Base-by-base conservation (phyloP, 2,113 vertebrate genomes). In the Bubo scandiacus region DNA sequence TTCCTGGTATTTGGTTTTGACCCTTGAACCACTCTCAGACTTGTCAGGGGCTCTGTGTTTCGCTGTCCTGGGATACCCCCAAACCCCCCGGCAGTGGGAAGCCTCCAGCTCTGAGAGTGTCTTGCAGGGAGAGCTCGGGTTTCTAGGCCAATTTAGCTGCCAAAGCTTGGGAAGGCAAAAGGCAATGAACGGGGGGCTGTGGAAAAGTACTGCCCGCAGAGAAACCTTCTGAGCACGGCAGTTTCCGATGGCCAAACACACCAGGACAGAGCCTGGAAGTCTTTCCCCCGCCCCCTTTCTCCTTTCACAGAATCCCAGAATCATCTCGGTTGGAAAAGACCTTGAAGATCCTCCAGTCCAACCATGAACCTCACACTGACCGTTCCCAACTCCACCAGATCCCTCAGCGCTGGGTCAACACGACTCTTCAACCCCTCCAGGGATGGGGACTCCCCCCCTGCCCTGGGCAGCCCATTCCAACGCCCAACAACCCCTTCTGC, bases 71-170 rank as follows among this genome's bases (percentile, higher is more conserved):
- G 47, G 58, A 30, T 68, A 58, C 1, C 12, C 65, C 57, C 26
- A 23, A 5, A 1, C 2, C 9, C 8, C 30, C 34, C 0, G 0
- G 65, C 59, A 47, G 54, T 2, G 3, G 22, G 40, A 57, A 70
- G 17, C 4, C 43, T 68, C 29, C 55, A 11, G 36, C 11, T 82
- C 34, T 34, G 30, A 11, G 22, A 79, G 36, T 34, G 8, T 15
- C 42, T 9, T 26, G 7, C 16, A 45, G 57, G 65, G 12, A 79
- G 5, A 12, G 8, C 55, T 70, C 0, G 6, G 7, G 12, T 40
- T 57, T 49, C 21, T 3, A 1, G n/a, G 43, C 15, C 47, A 34
- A 5, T 68, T 40, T 32, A 38, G n/a, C 30, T 58, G 61, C 81
- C 45, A 18, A 45, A 52, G 11, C 0, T 27, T 17, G 70, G 21